Percentiles rank a stretch among this genome's conserved stretches.
These are phyloP conservation scores for Ecliptopera silaceata DNA, from an alignment of 2,888 invertebrate species.

Conservation along the genomic window DNA sequence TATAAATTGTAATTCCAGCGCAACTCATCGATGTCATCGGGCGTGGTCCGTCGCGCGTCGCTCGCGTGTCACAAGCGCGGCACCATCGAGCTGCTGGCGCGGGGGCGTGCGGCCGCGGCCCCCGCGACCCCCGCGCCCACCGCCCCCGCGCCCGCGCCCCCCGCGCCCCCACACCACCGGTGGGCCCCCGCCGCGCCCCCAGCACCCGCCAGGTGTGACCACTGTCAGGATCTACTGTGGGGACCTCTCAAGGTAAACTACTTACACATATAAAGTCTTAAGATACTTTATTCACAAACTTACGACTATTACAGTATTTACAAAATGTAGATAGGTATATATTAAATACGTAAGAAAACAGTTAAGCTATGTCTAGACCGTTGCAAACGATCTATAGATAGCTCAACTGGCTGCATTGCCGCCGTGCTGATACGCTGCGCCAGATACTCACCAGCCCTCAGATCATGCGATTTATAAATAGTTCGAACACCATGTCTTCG, in stretches of 20 bases:
- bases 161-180: constrained; percentile 87
- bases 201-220: constrained; percentile 91
- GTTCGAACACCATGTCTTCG: too few relatives aligned
- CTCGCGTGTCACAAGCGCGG: constrained; percentile 93
- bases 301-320: too few relatives aligned
- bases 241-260: constrained; percentile 93
- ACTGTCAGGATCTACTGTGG: constrained; percentile 95
- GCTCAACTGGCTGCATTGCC: too few relatives aligned
- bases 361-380: too few relatives aligned
- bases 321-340: too few relatives aligned
- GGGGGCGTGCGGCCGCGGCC: constrained; percentile 89
- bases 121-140: constrained; percentile 15
- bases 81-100: constrained; percentile 94
- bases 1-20: constrained; percentile 76
- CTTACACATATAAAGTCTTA: too few relatives aligned
- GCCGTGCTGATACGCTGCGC: too few relatives aligned
- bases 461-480: too few relatives aligned
- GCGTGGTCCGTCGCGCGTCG: constrained; percentile 93
- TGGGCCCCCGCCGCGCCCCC: constrained; percentile 87
- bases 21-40: constrained; percentile 93
- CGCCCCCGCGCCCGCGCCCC: constrained; percentile 84
- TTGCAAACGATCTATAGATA: too few relatives aligned
- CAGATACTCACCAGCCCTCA: too few relatives aligned
- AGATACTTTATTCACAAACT: too few relatives aligned
- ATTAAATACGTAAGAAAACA: too few relatives aligned